Conservation (phyloP, 2,888 invertebrate genomes). For the Petrophora chlorosata region DNA sequence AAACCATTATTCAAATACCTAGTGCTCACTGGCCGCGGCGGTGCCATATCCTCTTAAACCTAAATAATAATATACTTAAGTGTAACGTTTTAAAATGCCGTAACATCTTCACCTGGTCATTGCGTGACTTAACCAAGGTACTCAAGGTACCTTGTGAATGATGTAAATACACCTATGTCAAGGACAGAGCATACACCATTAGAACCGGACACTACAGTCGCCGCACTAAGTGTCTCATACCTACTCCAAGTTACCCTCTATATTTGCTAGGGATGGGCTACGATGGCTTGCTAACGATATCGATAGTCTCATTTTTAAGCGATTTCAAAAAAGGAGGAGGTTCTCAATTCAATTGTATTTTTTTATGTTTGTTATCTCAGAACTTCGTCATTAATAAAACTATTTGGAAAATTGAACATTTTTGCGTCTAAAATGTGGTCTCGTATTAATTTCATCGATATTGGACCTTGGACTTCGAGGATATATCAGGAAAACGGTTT, state of each 20-base stretch:
- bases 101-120: not conserved
- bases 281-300: not conserved
- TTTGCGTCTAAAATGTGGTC: not conserved
- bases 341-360: not conserved
- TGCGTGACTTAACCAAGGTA: not conserved
- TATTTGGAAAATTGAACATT: not conserved
- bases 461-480: not conserved
- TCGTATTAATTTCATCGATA: not conserved
- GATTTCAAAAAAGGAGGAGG: not conserved
- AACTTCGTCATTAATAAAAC: not conserved
- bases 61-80: no score
- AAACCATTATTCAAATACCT: no score
- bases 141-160: not conserved
- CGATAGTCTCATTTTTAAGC: not conserved
- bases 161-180: constrained; percentile 14
- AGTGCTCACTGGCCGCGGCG: no score
- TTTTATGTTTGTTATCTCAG: not conserved
- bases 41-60: no score
- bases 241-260: not conserved
- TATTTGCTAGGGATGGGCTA: constrained; percentile 1
- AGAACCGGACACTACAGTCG: constrained; percentile 21
- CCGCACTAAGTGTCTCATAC: constrained; percentile 12
- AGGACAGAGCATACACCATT: constrained; percentile 34
- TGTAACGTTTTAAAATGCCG: not conserved
- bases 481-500: no score